Base-by-base conservation (phyloP, 2,888 invertebrate genomes). In the Gerosis bhagava region DNA sequence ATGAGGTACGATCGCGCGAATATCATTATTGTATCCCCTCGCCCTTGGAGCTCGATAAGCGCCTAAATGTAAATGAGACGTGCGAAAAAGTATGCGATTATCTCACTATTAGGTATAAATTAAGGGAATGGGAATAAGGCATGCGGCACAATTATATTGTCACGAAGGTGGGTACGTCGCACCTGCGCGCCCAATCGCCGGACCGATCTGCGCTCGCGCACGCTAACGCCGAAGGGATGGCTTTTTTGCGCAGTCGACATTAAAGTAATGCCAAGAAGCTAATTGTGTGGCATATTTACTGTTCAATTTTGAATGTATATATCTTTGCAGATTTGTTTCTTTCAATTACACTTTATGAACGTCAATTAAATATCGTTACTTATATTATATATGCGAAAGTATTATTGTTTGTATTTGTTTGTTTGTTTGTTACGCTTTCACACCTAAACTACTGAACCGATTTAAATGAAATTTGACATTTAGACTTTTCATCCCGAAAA, bases 101-200 rank as follows among this genome's bases (percentile, higher is more conserved):
- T 86, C 83, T 83, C 70, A 70, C 82, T 81, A 86, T 84, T 86
- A 86, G 81, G 84, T 83, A 83, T 86, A 84, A 86, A 84, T 86
- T 82, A 83, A 83, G 78, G 79, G 67, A 67, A 66, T 63, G 50
- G 70, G 77, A 78, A 77, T 81, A 80, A 77, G 77, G 78, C 73
- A 77, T 79, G 80, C 79, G 70, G 74, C 73, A 83, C 83, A 87
- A 87, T 87, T 87, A 87, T 84, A 83, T 82, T 84, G 86, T 87
- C 86, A 86, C 83, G 84, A 84, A 77, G 72, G 72, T 59, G 57
- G 52, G 50, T 50, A 57, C 57, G 60, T 61, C 58, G 63, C 63
- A 63, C 61, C 63, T 65, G 65, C 62, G 59, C 56, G 53, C 53
- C 51, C 70, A 70, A 75, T 74, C 75, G 59, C 39, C 21, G 32